Evolutionary conservation across 2,888 invertebrate genomes (phyloP), one percentile per base, ranked within the genome.

Genomic region (Hirtodrosophila alboralis): DNA sequence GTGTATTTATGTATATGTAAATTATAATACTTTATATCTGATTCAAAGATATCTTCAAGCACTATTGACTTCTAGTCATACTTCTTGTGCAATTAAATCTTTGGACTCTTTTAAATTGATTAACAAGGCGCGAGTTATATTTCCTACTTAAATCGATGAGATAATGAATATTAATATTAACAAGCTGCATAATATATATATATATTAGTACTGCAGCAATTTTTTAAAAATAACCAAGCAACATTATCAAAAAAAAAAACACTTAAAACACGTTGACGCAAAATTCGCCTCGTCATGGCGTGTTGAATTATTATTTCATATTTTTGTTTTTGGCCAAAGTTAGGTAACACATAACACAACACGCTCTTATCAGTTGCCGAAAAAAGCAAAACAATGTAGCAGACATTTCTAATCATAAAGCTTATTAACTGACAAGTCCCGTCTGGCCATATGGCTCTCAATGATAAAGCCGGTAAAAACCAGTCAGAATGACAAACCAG

Each of bases 401-500:
- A 67, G 67, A 73, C 73, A 54, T 28, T 54, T 31, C 13, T 51
- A 44, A 37, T 33, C 43, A 21, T 9, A 36, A 9, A 8, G 2
- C 7, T 2, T 23, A 23, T 23, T 23, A 23, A 23, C 6, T 23
- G 23, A 23, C 23, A 23, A 23, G 23, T 3, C 7, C 9, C 10
- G 18, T 30, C 26, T 45, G 40, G 10, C 28, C 23, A 14, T 40
- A 16, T 30, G 36, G 18, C 13, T n/a, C 23, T 23, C 23, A n/a
- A 10, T 28, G 75, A 78, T 81, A 81, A 69, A 56, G n/a, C 3
- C 6, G 30, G 5, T 23, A 21, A 61, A 62, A 67, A 67, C 54
- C 57, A 71, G 73, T 48, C 56, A 18, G 34, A 47, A n/a, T 53
- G 44, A 26, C 58, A 62, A n/a, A 37, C 34, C 26, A 40, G 45